Base-by-base conservation (phyloP, 2,888 invertebrate species). In the Buathra laborator region DNA sequence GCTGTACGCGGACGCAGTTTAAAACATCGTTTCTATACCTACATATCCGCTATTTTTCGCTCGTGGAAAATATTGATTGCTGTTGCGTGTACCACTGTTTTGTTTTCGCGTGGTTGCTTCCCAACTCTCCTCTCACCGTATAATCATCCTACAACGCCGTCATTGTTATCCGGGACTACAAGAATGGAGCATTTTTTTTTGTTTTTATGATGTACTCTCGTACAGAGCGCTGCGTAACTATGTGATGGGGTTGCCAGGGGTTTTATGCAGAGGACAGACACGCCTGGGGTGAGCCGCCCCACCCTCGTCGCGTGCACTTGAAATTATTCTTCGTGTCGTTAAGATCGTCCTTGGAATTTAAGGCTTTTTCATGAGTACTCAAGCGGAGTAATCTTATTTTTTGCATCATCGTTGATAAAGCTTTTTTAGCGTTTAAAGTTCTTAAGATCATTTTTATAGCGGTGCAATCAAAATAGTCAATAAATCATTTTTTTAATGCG, bases 61-160 rank as follows among this genome's bases (percentile, higher is more conserved):
- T 75, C 64, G 62, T 2, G 70, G 64, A 83, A 83, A 79, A 80
- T 83, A 83, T 83, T 59, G 83, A 83, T 83, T 83, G 83, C 80
- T 67, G 43, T 46, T 48, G 44, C 16, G 19, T 43, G 10, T 44
- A n/a, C 43, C 29, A 72, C 74, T 53, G 72, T 44, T 19, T 44
- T 29, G 67, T 59, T 66, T 46, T 37, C 51, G 16, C 70, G 16
- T 10, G 59, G 0, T 16, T 43, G 44, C 48, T 7, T 59, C 32
- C 37, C 59, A 16, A 53, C 51, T 66, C 70, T 59, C 32, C 44
- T 56, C 46, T 46, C 44, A 12, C n/a, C 43, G 59, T 44, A 56
- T 76, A 76, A 77, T 72, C 48, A 67, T 76, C 46, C 46, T 0
- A 59, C 70, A 53, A 70, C 29, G 62, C 68, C 53, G 83, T 79